Evolutionary conservation across 2,888 invertebrate genomes (phyloP).

Genomic region (Ethmia dodecea): DNA sequence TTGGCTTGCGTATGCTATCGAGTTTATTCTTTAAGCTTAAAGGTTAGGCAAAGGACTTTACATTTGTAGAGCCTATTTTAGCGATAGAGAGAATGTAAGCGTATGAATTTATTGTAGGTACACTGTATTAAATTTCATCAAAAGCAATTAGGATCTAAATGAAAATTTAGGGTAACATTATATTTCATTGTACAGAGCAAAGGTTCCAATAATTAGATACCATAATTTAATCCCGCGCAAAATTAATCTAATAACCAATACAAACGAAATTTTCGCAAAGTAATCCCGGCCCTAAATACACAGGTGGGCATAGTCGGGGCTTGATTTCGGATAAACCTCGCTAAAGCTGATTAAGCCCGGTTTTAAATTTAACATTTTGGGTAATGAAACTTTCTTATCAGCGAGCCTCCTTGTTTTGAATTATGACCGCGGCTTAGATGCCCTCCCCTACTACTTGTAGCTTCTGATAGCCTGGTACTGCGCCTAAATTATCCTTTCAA

Average conservation of each 20-base stretch:
- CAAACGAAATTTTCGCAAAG: conserved; percentile 63
- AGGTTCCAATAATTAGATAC: conserved; percentile 9
- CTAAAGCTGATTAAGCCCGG: conserved; percentile 66
- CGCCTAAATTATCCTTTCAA: too few relatives aligned
- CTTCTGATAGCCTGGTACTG: conserved; percentile 30
- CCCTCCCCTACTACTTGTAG: conserved; percentile 25
- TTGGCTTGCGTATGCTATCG: too few relatives aligned
- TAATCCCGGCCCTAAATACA: conserved; percentile 68
- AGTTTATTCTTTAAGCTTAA: too few relatives aligned
- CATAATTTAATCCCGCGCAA: conserved; percentile 7
- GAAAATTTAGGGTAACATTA: too few relatives aligned
- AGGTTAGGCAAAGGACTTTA: too few relatives aligned
- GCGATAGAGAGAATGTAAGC: background rate
- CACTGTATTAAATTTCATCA: too few relatives aligned
- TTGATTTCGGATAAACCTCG: conserved; percentile 48
- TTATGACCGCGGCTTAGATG: conserved; percentile 54
- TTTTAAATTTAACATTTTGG: conserved; percentile 72
- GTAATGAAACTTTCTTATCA: conserved; percentile 77
- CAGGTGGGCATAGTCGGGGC: conserved; percentile 51
- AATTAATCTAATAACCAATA: conserved; percentile 18
- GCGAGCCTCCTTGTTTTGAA: conserved; percentile 63
- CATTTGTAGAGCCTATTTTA: too few relatives aligned
- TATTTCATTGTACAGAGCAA: background rate
- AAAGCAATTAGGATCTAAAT: too few relatives aligned
- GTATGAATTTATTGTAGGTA: background rate